Evolutionary conservation across 2,113 vertebrate genomes (phyloP).

Genomic region (Nycticorax nycticorax): DNA sequence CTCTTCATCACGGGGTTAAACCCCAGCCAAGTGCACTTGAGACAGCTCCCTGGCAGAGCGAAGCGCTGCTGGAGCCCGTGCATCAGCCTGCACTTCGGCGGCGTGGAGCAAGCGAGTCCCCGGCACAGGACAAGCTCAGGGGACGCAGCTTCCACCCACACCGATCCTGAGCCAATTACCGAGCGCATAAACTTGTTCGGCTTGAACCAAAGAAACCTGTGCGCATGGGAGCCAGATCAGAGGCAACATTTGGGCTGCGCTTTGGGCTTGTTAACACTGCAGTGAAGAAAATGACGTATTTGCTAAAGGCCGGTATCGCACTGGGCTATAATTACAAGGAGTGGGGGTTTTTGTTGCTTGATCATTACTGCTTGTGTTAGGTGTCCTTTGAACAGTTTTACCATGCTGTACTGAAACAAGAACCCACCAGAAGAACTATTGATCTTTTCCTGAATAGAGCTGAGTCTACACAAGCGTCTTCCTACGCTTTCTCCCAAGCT

Average conservation of each 20-base stretch:
- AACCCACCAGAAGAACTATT: slow-evolving; percentile 1
- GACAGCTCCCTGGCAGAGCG: not conserved
- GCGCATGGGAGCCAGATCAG: not conserved
- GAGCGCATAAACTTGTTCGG: not conserved
- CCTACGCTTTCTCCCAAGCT: not conserved
- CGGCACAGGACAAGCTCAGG: not conserved
- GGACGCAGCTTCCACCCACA: not conserved
- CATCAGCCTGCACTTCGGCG: not conserved
- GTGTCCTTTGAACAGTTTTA: slow-evolving; percentile 37
- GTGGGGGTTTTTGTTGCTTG: not conserved
- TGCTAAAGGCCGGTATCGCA: not conserved
- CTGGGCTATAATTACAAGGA: slow-evolving; percentile 11
- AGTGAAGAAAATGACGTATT: slow-evolving; percentile 2
- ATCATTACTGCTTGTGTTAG: slow-evolving; percentile 10
- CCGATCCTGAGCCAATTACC: not conserved
- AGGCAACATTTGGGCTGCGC: not conserved
- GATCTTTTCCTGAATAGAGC: slow-evolving; percentile 1
- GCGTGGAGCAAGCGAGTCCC: not conserved
- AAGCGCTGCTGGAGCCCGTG: not conserved
- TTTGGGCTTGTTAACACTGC: not conserved
- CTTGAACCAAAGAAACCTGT: not conserved
- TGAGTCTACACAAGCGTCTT: not conserved
- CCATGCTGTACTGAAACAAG: not conserved
- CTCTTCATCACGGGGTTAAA: not conserved
- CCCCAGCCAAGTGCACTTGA: not conserved